Evolutionary conservation across 1,140 invertebrate species (phyloP).

Genomic region (Panonychus citri): DNA sequence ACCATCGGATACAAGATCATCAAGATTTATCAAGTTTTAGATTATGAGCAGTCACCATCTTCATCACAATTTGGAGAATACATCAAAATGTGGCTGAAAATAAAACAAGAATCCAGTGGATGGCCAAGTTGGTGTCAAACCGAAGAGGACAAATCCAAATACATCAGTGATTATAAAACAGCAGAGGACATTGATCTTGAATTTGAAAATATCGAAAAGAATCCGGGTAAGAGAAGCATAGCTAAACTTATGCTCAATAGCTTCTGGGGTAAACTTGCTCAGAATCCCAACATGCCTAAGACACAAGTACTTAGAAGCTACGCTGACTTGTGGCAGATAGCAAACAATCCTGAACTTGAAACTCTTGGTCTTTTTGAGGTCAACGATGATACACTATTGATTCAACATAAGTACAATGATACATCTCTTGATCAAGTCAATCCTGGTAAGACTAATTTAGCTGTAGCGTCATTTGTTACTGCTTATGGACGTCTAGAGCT

Average conservation of each 20-base stretch:
- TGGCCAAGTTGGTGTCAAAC: neutral
- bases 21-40: neutral
- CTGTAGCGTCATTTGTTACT: slow-evolving; percentile 1
- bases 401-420: neutral
- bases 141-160: neutral
- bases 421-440: neutral
- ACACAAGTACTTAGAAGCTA: neutral
- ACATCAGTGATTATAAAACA: slow-evolving; percentile 12
- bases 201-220: slow-evolving; percentile 8
- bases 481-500: neutral
- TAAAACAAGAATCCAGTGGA: slow-evolving; percentile 1
- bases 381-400: neutral
- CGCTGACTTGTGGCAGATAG: neutral
- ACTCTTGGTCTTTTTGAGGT: neutral
- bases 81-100: neutral
- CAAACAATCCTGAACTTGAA: neutral
- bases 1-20: neutral
- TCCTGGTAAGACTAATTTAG: slow-evolving; percentile 1
- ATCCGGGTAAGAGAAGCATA: neutral
- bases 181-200: slow-evolving; percentile 14
- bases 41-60: neutral
- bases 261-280: slow-evolving; percentile 4
- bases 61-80: neutral
- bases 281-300: neutral
- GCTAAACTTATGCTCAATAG: slow-evolving; percentile 3